A percentile compares a stretch with the other conserved stretches of the same genome.
These are phyloP conservation scores for Lerista edwardsae DNA, from an alignment of 2,797 vertebrate genomes.

Conservation along the genomic window DNA sequence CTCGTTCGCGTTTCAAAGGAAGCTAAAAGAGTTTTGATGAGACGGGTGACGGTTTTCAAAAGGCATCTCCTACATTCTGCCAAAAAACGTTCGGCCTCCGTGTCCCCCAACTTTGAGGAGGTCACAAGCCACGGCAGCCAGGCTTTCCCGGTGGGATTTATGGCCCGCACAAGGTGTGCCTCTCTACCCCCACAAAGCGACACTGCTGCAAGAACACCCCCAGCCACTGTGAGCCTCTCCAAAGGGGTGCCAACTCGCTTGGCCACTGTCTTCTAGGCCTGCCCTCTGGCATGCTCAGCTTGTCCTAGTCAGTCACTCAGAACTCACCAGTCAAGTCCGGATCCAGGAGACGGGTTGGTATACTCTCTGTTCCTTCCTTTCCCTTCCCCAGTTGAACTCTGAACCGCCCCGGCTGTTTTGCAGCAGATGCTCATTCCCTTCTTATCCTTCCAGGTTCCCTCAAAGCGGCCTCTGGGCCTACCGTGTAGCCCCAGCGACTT, in stretches of 20 bases:
- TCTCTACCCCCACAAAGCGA: neutral
- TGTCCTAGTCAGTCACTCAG: slow-evolving; percentile 83
- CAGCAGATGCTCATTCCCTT: neutral
- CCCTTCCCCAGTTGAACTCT: neutral
- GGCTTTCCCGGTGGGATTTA: neutral
- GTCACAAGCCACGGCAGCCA: no score
- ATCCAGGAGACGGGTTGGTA: slow-evolving; percentile 87
- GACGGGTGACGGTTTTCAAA: neutral
- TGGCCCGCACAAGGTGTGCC: no score
- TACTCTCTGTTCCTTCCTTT: slow-evolving; percentile 28
- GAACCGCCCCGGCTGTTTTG: slow-evolving; percentile 34
- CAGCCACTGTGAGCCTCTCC: rapidly evolving
- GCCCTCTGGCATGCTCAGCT: slow-evolving; percentile 74
- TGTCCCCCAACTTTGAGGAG: neutral
- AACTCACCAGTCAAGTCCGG: slow-evolving; percentile 79
- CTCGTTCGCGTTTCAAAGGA: neutral
- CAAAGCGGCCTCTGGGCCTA: neutral
- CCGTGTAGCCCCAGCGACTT: slow-evolving; percentile 3
- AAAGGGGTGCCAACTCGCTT: rapidly evolving
- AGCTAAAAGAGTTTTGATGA: neutral
- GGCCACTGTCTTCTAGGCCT: slow-evolving; percentile 62
- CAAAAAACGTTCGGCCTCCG: no score
- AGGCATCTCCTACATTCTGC: neutral
- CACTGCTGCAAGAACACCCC: neutral
- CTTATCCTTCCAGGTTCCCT: slow-evolving; percentile 19